Conservation (phyloP, 2,888 invertebrate genomes). For the Acanthosepion lycidas region DNA sequence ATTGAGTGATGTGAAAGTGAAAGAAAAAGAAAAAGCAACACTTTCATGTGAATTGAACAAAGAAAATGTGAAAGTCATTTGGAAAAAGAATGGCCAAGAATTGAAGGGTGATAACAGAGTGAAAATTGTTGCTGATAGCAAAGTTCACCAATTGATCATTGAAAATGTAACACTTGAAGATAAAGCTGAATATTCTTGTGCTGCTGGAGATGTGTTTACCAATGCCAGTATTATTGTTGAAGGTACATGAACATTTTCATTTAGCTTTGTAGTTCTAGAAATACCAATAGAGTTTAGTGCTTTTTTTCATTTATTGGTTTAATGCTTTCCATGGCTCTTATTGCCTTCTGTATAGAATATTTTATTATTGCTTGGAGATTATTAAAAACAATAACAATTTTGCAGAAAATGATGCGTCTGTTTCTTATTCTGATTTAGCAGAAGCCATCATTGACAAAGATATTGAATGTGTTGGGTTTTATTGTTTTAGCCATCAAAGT, state of each 20-base stretch:
- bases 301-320: neutral
- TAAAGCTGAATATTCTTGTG: neutral
- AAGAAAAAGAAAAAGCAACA: slow-evolving; percentile 76
- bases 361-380: neutral
- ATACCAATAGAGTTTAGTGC: neutral
- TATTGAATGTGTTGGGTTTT: neutral
- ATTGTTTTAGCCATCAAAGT: neutral
- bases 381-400: neutral
- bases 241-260: neutral
- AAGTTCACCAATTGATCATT: no score
- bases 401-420: no score
- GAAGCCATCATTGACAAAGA: neutral
- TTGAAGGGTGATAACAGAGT: neutral
- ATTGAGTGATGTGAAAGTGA: slow-evolving; percentile 58
- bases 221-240: neutral
- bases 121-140: no score
- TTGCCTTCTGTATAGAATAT: neutral
- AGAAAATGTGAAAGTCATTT: slow-evolving; percentile 39
- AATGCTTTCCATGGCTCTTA: neutral
- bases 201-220: slow-evolving; percentile 35
- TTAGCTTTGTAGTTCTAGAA: neutral
- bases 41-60: slow-evolving; percentile 23
- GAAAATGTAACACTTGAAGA: no score
- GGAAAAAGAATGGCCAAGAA: slow-evolving; percentile 41
- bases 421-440: no score